Conservation (phyloP, 1,140 invertebrate genomes). For the Ostrea denselamellosa region DNA sequence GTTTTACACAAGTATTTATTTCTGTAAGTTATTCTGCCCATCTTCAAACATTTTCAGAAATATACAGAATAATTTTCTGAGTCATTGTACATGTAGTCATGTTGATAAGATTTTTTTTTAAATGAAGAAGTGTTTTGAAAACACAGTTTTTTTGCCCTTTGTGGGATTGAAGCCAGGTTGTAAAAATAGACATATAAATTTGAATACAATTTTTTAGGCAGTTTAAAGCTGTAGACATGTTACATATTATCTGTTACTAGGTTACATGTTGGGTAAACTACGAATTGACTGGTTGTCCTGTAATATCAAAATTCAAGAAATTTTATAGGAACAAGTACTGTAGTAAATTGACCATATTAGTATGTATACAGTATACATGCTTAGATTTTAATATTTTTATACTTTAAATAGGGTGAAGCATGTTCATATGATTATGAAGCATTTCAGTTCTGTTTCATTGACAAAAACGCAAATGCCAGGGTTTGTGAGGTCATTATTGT, state of each 20-base stretch:
- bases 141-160: not conserved
- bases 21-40: not conserved
- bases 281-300: no score
- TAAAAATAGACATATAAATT: no score
- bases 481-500: not conserved
- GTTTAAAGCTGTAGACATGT: no score
- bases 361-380: no score
- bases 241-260: no score
- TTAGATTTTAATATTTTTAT: no score
- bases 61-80: not conserved
- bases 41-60: not conserved
- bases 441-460: not conserved
- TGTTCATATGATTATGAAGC: not conserved
- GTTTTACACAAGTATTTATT: not conserved
- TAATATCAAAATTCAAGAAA: no score
- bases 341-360: no score
- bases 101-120: not conserved
- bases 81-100: not conserved
- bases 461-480: not conserved
- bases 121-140: not conserved
- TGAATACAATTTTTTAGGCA: no score
- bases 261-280: no score
- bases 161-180: not conserved
- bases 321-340: no score
- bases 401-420: no score